Conservation (phyloP, 2,113 vertebrate genomes). For the Ailuropoda melanoleuca region DNA sequence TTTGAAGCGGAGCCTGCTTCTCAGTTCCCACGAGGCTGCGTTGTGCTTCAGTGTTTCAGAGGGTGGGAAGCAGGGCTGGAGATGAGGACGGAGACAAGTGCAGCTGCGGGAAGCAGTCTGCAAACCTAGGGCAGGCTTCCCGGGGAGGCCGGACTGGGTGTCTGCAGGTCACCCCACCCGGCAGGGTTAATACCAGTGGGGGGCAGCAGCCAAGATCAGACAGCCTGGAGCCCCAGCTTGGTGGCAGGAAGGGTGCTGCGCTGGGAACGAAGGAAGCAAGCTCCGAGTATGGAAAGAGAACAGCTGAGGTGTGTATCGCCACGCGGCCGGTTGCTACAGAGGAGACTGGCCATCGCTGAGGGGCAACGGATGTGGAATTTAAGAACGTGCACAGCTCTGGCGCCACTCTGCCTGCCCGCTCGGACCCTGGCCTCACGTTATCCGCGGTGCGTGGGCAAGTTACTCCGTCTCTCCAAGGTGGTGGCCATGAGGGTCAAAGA, state of each 20-base stretch:
- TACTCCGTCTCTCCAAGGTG: background rate
- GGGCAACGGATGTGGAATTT: fast-evolving
- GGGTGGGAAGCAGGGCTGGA: background rate
- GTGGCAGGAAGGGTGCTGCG: background rate
- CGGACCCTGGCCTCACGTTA: background rate
- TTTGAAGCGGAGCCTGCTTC: slow-evolving; percentile 38
- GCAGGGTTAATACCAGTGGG: background rate
- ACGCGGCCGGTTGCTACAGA: background rate
- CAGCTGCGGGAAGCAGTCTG: background rate
- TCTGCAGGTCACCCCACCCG: fast-evolving
- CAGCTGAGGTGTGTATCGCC: background rate
- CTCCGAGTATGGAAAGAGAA: background rate
- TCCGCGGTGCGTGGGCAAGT: background rate
- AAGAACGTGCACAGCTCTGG: background rate
- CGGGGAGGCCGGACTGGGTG: background rate
- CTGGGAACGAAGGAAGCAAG: background rate
- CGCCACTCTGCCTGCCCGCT: background rate
- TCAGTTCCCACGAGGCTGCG: background rate
- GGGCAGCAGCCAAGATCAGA: background rate
- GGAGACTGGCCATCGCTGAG: background rate
- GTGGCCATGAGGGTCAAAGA: background rate
- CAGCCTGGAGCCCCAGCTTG: background rate
- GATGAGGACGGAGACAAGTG: background rate
- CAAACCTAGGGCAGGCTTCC: background rate
- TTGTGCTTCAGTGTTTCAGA: slow-evolving; percentile 1